Base-by-base conservation (phyloP, 2,888 invertebrate genomes). In the Leptopilina myrica region DNA sequence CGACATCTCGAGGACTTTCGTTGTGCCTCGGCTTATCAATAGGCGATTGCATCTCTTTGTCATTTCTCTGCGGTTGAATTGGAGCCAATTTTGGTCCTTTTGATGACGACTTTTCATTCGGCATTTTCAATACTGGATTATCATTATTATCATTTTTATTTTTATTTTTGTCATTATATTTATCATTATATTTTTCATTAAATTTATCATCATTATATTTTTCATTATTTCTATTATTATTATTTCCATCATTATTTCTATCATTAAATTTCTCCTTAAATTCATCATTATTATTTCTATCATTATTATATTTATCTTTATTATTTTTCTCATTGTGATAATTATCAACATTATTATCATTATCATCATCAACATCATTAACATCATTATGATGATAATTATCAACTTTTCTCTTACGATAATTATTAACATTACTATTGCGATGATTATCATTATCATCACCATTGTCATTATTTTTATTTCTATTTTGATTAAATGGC, bases 81-180 rank as follows among this genome's bases (percentile, higher is more conserved):
- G 85, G 84, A 46, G 76, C 79, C 73, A 81, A 77, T 20, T 81
- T 76, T 12, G 80, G 76, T 7, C 76, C 80, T 40, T 79, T 84
- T 4, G 84, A 84, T 6, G 84, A 82, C 11, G 80, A 81, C 49
- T 80, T 80, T 79, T 80, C 78, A 11, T 78, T 79, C 11, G n/a
- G 49, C 40, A 62, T 75, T 49, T 76, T 67, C n/a, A 77, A 26
- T 40, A 76, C 79, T 12, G 78, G 80, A 20, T 78, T 81, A 11
- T 80, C 81, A 43, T 43, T 49, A 49, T 49, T 49, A 0, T 49
- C 11, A 49, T 20, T 49, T 49, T 11, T 49, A 11, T 11, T 49
- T 49, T 11, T 49, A 80, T 82, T 82, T 6, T 86, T 84, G 26
- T 84, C 78, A 43, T 43, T 8, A 43, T 43, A 8, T 7, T 43